phyloP scores from a whole-genome alignment of 2,797 vertebrate genomes.

The Cyclura pinguis region DNA sequence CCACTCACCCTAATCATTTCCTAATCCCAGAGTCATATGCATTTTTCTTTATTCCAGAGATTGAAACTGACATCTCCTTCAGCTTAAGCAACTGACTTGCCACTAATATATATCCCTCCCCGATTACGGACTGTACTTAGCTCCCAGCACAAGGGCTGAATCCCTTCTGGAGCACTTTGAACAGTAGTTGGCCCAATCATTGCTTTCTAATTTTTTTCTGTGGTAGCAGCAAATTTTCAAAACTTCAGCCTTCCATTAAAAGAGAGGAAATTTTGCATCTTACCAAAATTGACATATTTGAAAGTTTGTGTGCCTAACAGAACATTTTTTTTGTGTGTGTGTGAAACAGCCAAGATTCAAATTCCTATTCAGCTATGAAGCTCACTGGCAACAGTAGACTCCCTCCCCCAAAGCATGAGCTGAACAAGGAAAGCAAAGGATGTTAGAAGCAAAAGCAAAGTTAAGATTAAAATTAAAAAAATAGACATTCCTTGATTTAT shows the following conservation, averaged over 20 bases:
- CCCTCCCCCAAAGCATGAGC: not conserved
- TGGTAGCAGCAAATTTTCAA: not conserved
- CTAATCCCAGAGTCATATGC: not conserved
- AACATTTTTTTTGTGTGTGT: too few relatives aligned
- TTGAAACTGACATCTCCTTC: not conserved
- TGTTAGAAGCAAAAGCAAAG: not conserved
- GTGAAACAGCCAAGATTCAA: not conserved
- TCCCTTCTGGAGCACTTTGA: not conserved
- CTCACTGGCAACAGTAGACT: not conserved
- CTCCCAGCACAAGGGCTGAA: not conserved
- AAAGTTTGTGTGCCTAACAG: not conserved
- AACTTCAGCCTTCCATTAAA: not conserved
- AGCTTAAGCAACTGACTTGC: not conserved
- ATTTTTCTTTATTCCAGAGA: not conserved
- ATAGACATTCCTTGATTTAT: not conserved
- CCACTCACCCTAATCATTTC: too few relatives aligned
- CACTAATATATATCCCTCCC: not conserved
- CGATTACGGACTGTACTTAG: not conserved
- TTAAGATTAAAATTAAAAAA: too few relatives aligned
- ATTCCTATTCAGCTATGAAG: not conserved
- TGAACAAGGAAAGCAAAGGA: not conserved
- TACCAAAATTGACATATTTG: not conserved
- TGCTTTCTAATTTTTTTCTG: not conserved
- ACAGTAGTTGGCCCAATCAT: not conserved
- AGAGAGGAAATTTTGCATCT: not conserved